Conservation (phyloP, 2,113 vertebrate species). For the Oryctolagus cuniculus region DNA sequence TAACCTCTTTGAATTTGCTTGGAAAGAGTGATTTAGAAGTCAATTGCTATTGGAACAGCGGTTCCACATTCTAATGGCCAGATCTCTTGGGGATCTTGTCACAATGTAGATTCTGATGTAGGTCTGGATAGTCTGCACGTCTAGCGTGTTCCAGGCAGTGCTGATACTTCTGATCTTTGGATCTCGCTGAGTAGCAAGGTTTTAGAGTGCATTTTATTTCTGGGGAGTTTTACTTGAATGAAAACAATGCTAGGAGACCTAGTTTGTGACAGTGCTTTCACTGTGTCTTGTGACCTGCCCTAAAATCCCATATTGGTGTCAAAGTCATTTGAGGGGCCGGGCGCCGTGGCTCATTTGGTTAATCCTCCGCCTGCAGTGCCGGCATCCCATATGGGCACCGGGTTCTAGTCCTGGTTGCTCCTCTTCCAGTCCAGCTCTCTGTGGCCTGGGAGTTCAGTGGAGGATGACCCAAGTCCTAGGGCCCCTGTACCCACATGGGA, state of each 20-base stretch:
- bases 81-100: background rate
- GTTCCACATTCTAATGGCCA: background rate
- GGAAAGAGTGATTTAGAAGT: background rate
- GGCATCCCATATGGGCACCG: no score
- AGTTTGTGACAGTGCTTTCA: background rate
- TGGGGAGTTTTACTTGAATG: background rate
- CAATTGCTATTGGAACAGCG: background rate
- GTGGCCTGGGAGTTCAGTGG: no score
- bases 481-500: no score
- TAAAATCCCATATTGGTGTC: background rate
- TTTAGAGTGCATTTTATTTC: background rate
- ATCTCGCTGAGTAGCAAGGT: background rate
- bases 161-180: background rate
- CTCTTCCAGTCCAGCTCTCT: no score
- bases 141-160: background rate
- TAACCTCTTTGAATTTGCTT: constrained; percentile 24
- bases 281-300: background rate
- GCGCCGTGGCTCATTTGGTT: no score
- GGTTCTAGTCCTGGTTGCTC: no score
- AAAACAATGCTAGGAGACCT: background rate
- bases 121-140: background rate
- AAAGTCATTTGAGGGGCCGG: background rate
- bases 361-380: no score
- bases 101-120: background rate
- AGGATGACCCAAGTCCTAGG: no score